These are phyloP conservation scores for Spialia ferax DNA, from an alignment of 2,888 invertebrate species.

Conservation along the genomic window DNA sequence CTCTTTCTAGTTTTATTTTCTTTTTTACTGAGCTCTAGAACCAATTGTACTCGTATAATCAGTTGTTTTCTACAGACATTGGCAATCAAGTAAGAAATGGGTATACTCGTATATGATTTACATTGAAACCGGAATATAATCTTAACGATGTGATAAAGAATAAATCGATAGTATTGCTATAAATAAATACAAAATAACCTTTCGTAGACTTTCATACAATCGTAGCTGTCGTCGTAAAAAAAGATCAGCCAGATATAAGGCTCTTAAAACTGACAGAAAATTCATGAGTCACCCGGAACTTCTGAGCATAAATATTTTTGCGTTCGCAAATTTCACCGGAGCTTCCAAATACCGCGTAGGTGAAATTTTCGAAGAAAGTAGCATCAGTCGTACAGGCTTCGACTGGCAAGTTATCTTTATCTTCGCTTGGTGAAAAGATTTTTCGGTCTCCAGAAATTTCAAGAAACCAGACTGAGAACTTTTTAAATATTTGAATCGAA, in stretches of 20 bases:
- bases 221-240: not conserved
- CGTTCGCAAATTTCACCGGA: not conserved
- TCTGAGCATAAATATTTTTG: conserved; percentile 3
- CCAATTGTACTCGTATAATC: not conserved
- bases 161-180: too few relatives aligned
- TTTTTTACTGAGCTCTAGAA: not conserved
- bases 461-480: not conserved
- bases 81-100: not conserved
- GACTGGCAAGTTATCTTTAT: conserved; percentile 4
- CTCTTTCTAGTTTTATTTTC: not conserved
- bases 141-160: too few relatives aligned
- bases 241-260: not conserved
- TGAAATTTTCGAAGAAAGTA: conserved; percentile 10
- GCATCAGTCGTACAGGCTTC: not conserved
- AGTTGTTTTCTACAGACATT: not conserved
- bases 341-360: not conserved
- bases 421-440: not conserved
- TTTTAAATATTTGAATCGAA: not conserved
- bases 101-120: too few relatives aligned
- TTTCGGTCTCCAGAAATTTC: conserved; percentile 5
- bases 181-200: not conserved
- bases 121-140: too few relatives aligned
- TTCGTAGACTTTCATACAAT: not conserved
- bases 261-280: not conserved
- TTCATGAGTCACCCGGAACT: not conserved